Conservation (phyloP, 1,140 invertebrate genomes). For the Caenorhabditis brenneri region DNA sequence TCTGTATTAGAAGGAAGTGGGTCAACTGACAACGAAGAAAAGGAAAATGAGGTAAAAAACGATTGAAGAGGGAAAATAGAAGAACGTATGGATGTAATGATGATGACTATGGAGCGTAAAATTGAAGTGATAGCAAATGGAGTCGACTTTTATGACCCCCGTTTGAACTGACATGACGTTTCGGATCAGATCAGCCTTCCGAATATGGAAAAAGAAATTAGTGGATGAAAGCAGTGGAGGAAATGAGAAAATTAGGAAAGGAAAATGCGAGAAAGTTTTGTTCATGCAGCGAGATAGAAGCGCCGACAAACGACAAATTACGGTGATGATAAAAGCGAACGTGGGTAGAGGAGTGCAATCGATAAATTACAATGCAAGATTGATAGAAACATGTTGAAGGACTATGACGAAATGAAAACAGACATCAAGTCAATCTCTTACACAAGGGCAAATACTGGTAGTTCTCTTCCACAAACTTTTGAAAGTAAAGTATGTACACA, state of each 20-base stretch:
- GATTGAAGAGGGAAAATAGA: background rate
- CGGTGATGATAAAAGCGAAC: slow-evolving; percentile 21
- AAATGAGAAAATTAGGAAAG: background rate
- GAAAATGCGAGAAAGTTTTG: background rate
- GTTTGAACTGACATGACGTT: slow-evolving; percentile 33
- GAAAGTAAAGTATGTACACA: slow-evolving; percentile 12
- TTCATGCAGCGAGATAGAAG: background rate
- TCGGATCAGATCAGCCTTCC: slow-evolving; percentile 12
- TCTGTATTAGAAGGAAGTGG: slow-evolving; percentile 3
- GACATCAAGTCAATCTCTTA: slow-evolving; percentile 3
- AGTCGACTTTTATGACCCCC: slow-evolving; percentile 10
- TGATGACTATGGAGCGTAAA: slow-evolving; percentile 28
- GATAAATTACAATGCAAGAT: slow-evolving; percentile 31
- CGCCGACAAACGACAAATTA: slow-evolving; percentile 15
- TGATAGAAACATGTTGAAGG: slow-evolving; percentile 26
- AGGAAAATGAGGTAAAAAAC: background rate
- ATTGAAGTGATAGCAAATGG: background rate
- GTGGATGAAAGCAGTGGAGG: background rate
- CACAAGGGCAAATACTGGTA: slow-evolving; percentile 31
- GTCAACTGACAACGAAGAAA: background rate
- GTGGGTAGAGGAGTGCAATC: background rate
- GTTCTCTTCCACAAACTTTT: background rate
- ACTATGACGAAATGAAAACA: slow-evolving; percentile 34
- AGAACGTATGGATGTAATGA: background rate
- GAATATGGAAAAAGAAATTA: background rate